phyloP scores from a whole-genome alignment of 35 echinoderm and acorn worm species.

The Ptychodera flava region DNA sequence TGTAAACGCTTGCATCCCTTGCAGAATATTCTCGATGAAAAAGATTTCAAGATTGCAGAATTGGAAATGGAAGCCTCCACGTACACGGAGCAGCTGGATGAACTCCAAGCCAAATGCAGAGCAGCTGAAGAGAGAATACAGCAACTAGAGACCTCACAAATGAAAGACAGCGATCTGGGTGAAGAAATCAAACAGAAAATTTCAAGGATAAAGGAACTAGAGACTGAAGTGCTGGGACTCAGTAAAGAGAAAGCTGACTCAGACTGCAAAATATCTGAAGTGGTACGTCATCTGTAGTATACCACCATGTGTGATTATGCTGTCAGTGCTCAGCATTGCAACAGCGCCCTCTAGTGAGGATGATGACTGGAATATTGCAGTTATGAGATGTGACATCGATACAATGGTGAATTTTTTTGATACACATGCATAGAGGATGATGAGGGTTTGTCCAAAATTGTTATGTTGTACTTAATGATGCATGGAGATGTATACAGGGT shows the following conservation, averaged over 20 bases:
- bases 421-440: too few species aligned
- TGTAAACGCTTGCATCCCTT: too few species aligned
- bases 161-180: constrained; percentile 27
- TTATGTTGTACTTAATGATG: too few species aligned
- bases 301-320: too few species aligned
- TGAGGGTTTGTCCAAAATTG: too few species aligned
- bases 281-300: constrained; percentile 26
- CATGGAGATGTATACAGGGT: too few species aligned
- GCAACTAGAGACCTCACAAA: constrained; percentile 43
- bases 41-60: constrained; percentile 98
- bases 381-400: too few species aligned
- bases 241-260: constrained; percentile 33
- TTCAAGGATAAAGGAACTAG: constrained; percentile 41
- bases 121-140: constrained; percentile 36
- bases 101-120: constrained; percentile 52
- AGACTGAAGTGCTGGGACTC: constrained; percentile 30
- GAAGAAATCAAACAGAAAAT: constrained; percentile 38
- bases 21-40: constrained; percentile 81
- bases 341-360: too few species aligned
- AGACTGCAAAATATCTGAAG: constrained; percentile 26
- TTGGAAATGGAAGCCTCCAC: constrained; percentile 75
- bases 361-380: too few species aligned
- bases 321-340: too few species aligned
- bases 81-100: constrained; percentile 71
- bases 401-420: too few species aligned